phyloP scores from a whole-genome alignment of 1,140 invertebrate species.

The Sycophila sp. region DNA sequence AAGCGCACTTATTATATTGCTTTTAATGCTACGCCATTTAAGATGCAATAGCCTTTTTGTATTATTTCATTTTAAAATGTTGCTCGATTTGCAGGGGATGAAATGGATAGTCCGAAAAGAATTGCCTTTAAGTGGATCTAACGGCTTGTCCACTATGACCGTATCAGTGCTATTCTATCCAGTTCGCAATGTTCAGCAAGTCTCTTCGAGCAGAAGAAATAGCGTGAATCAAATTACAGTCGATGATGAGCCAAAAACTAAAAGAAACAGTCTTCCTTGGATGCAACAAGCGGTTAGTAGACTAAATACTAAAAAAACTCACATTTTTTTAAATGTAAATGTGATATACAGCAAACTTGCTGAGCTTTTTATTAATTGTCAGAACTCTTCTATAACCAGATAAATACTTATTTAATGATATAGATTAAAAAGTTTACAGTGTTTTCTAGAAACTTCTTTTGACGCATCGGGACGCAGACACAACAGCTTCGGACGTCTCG shows the following conservation, averaged over 20 bases:
- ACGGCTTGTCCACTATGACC: slow-evolving; percentile 61
- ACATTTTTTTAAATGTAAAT: neutral
- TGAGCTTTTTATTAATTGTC: too few relatives aligned
- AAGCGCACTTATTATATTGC: too few relatives aligned
- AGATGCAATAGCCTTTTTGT: too few relatives aligned
- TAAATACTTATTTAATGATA: too few relatives aligned
- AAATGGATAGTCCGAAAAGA: slow-evolving; percentile 55
- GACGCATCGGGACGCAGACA: slow-evolving; percentile 55
- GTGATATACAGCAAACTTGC: too few relatives aligned
- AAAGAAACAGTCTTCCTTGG: slow-evolving; percentile 60
- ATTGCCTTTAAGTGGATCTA: slow-evolving; percentile 52
- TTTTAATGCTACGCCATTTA: too few relatives aligned
- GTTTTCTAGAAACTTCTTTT: slow-evolving; percentile 57
- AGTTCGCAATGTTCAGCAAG: slow-evolving; percentile 56
- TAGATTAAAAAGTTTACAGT: neutral
- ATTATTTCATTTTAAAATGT: too few relatives aligned
- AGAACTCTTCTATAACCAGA: too few relatives aligned
- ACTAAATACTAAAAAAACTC: neutral
- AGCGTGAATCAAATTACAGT: slow-evolving; percentile 42
- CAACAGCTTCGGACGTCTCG: slow-evolving; percentile 57
- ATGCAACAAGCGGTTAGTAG: slow-evolving; percentile 62
- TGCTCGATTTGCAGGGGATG: slow-evolving; percentile 45
- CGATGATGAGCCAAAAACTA: slow-evolving; percentile 52
- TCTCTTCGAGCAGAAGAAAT: slow-evolving; percentile 46
- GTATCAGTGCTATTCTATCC: slow-evolving; percentile 68